phyloP scores from a whole-genome alignment of 2,113 vertebrate genomes.

The Eulemur macaco region DNA sequence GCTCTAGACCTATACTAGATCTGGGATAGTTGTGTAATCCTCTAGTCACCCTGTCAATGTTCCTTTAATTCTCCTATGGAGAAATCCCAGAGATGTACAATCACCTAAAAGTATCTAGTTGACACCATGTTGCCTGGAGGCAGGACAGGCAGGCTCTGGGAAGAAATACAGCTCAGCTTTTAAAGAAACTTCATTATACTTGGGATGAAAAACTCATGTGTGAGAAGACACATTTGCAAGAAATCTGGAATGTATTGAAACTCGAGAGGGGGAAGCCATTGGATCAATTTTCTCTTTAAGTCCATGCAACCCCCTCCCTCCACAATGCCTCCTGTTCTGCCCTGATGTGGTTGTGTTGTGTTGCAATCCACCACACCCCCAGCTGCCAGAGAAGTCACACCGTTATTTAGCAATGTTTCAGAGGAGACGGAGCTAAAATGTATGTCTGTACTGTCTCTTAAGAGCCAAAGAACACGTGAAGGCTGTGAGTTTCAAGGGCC shows the following conservation, averaged over 20 bases:
- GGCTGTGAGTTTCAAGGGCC: slow-evolving; percentile 1
- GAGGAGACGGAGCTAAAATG: background rate
- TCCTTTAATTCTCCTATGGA: background rate
- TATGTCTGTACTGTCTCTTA: background rate
- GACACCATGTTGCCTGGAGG: background rate
- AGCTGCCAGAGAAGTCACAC: background rate
- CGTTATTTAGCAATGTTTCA: background rate
- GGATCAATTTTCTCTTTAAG: background rate
- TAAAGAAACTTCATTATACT: background rate
- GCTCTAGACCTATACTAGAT: background rate
- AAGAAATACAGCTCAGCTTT: background rate
- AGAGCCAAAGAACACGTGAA: background rate
- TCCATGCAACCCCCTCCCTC: background rate
- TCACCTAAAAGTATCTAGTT: background rate
- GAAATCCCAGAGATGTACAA: background rate
- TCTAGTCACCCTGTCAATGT: background rate
- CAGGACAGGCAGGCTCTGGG: background rate
- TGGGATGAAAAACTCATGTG: background rate
- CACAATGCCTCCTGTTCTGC: background rate
- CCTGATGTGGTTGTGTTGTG: background rate
- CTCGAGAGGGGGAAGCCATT: background rate
- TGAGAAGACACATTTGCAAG: background rate
- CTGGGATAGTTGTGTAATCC: background rate
- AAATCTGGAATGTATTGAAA: background rate
- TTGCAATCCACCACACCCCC: background rate